Evolutionary conservation across 1,140 invertebrate genomes (phyloP), one percentile per base, ranked within the genome.

Genomic region (Papilio dardanus): DNA sequence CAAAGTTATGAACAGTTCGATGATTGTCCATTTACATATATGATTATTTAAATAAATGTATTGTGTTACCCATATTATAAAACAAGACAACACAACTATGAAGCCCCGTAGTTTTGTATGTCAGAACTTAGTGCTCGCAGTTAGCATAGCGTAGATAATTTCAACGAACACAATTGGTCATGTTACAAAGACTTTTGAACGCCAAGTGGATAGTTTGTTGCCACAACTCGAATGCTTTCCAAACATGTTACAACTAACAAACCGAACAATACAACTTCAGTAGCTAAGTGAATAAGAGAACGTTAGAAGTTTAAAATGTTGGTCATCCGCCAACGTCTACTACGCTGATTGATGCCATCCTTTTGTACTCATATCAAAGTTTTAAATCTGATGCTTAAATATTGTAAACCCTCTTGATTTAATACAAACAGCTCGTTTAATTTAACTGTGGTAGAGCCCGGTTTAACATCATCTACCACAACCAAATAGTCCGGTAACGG

Each of bases 171-270:
- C 54, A 62, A 62, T 62, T 24, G 50, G 19, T 62, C 24, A 62
- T 28, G 54, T 62, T 62, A 62, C 54, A 62, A 28, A 62, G 21
- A 30, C 24, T 62, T 62, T 62, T 62, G 24, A 30, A 30, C 21
- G 12, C 24, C 54, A 62, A 62, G 54, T 62, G 54, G 21, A 62
- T 62, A 62, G 54, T 62, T 62, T 28, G 54, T 28, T 62, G 8
- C 54, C 54, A 12, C 54, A 28, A 62, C 54, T 62, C 54, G 10
- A 62, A 62, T 62, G 54, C 2, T 28, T 62, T 62, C 21, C 24
- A 62, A 62, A 62, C 54, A 62, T 62, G 54, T 62, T 62, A 28
- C 54, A 62, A 62, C 21, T 62, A 62, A 62, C 54, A 62, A 62
- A 62, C 54, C 54, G 12, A 24, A 62, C 54, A 62, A 62, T 62